Conservation (phyloP, 2,888 invertebrate genomes). For the Gastrophysa polygoni region DNA sequence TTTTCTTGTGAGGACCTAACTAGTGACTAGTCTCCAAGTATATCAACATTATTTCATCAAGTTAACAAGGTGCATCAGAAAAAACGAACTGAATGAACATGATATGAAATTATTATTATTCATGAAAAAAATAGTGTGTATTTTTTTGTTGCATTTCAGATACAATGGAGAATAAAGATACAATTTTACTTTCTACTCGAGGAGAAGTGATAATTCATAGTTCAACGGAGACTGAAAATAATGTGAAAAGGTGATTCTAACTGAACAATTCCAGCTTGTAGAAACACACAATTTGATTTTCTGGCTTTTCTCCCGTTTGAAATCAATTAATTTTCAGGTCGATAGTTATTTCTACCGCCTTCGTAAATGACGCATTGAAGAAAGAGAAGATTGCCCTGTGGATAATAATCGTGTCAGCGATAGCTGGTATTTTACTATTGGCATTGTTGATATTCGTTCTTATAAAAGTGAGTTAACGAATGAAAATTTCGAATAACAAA, state of each 20-base stretch:
- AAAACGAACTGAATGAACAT: too few species aligned
- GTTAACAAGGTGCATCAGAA: too few species aligned
- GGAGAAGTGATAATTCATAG: conserved; percentile 46
- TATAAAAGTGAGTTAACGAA: conserved; percentile 42
- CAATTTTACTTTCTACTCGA: conserved; percentile 52
- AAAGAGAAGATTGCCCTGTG: conserved; percentile 52
- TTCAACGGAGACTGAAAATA: conserved; percentile 45
- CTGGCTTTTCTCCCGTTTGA: background rate
- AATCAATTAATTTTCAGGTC: conserved; percentile 31
- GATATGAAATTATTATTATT: too few species aligned
- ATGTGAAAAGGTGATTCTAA: conserved; percentile 33
- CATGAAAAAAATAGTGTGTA: too few species aligned
- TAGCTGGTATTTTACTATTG: conserved; percentile 57
- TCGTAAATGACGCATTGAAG: conserved; percentile 49
- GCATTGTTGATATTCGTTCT: conserved; percentile 55
- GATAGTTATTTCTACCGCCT: conserved; percentile 50
- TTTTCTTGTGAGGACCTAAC: too few species aligned
- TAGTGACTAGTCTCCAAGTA: too few species aligned
- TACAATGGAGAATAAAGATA: conserved; percentile 49
- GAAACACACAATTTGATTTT: too few species aligned
- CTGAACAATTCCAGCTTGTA: background rate
- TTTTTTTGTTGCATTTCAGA: conserved; percentile 34
- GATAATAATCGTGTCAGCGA: conserved; percentile 57
- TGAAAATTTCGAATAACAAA: background rate
- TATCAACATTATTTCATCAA: too few species aligned